Evolutionary conservation across 2,113 vertebrate genomes (phyloP).

Genomic region (Willisornis vidua): DNA sequence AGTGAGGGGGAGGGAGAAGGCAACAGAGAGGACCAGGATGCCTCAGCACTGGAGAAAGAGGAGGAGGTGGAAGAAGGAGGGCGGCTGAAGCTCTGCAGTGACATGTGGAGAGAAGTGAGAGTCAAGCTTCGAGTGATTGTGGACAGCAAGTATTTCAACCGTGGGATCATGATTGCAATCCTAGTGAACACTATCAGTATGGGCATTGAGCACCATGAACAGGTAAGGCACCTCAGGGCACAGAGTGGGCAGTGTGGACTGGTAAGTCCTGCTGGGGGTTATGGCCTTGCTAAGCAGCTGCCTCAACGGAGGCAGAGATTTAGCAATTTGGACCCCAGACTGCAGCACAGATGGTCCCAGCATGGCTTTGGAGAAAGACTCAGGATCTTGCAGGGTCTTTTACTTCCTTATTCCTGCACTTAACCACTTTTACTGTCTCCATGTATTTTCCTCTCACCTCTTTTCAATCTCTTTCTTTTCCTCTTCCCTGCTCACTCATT

Average conservation of each 20-base stretch:
- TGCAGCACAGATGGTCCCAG: background rate
- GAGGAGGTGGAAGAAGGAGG: constrained; percentile 29
- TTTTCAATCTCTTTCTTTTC: background rate
- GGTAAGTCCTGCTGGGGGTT: background rate
- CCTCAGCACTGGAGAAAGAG: constrained; percentile 42
- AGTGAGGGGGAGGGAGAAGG: constrained; percentile 2
- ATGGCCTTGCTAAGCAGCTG: background rate
- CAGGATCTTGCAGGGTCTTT: background rate
- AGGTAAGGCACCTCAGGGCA: constrained; percentile 75
- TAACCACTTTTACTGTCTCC: background rate
- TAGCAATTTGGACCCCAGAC: background rate
- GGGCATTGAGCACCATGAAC: constrained; percentile 96
- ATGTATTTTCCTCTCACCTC: background rate
- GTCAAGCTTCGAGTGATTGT: constrained; percentile 90
- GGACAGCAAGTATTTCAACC: constrained; percentile 97
- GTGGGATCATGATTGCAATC: constrained; percentile 97
- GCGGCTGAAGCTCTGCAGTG: constrained; percentile 59
- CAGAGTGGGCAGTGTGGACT: rapidly evolving
- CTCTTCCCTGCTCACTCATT: background rate
- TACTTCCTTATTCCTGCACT: background rate
- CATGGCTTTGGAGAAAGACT: background rate
- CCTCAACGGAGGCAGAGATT: background rate
- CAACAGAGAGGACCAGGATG: constrained; percentile 43
- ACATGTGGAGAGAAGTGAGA: constrained; percentile 77
- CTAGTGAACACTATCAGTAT: constrained; percentile 97